phyloP scores from a whole-genome alignment of 2,797 vertebrate genomes.

The Amblyraja radiata region DNA sequence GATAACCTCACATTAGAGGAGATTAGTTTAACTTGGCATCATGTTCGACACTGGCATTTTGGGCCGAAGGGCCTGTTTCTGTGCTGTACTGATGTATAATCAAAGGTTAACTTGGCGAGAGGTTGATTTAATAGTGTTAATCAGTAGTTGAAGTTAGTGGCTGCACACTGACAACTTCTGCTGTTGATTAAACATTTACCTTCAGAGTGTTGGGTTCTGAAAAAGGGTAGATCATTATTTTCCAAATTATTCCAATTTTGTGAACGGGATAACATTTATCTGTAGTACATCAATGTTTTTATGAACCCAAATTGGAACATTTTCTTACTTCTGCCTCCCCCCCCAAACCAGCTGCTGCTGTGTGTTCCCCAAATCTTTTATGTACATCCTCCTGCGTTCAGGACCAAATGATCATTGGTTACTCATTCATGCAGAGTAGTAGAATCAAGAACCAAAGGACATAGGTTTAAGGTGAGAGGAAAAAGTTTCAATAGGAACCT shows the following conservation, averaged over 20 bases:
- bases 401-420: neutral
- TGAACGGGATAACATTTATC: neutral
- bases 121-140: neutral
- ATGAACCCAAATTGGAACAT: neutral
- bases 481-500: no score
- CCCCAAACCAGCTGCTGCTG: no score
- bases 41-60: no score
- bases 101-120: no score
- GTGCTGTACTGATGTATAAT: no score
- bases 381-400: no score
- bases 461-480: no score
- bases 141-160: neutral
- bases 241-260: neutral
- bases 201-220: neutral
- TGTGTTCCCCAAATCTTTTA: neutral
- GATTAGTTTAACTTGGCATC: no score
- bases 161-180: neutral
- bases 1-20: no score
- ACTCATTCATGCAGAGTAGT: neutral
- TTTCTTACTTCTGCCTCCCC: no score
- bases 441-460: no score
- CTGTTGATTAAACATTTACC: neutral
- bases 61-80: no score
- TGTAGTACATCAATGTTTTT: neutral
- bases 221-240: neutral